A percentile compares a stretch with the other conserved stretches of the same genome.
These are phyloP conservation scores for Podarcis muralis DNA, from an alignment of 2,113 vertebrate species.

Conservation along the genomic window DNA sequence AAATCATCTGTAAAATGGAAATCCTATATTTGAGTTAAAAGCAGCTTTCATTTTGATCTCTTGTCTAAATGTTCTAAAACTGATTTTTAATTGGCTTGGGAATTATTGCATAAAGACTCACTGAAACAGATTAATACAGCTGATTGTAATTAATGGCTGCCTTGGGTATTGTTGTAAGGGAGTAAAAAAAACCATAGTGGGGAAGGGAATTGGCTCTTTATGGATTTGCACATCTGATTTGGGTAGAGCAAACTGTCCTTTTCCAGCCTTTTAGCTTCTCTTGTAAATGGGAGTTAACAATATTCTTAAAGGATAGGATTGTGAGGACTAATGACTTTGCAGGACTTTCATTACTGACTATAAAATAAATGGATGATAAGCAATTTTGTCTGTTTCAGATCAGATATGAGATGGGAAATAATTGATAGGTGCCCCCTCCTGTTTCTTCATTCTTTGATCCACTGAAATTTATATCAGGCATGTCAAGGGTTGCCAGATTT, in stretches of 20 bases:
- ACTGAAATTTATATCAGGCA: background rate
- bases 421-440: background rate
- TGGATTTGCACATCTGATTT: slow-evolving; percentile 5
- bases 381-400: background rate
- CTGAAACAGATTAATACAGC: slow-evolving; percentile 17
- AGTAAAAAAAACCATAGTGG: slow-evolving; percentile 37
- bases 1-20: background rate
- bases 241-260: slow-evolving; percentile 19
- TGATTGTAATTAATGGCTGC: slow-evolving; percentile 31
- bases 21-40: background rate
- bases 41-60: slow-evolving; percentile 38
- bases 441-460: background rate
- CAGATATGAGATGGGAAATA: background rate
- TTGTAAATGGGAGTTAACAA: slow-evolving; percentile 27
- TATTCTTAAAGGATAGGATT: slow-evolving; percentile 54
- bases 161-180: background rate
- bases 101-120: background rate
- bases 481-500: too few species aligned
- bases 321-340: slow-evolving; percentile 46
- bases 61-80: slow-evolving; percentile 20
- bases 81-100: background rate
- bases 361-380: background rate
- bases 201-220: slow-evolving; percentile 24
- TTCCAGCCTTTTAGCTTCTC: slow-evolving; percentile 51
- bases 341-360: background rate